Base-by-base conservation (phyloP, 2,113 vertebrate genomes). In the Naja naja region DNA sequence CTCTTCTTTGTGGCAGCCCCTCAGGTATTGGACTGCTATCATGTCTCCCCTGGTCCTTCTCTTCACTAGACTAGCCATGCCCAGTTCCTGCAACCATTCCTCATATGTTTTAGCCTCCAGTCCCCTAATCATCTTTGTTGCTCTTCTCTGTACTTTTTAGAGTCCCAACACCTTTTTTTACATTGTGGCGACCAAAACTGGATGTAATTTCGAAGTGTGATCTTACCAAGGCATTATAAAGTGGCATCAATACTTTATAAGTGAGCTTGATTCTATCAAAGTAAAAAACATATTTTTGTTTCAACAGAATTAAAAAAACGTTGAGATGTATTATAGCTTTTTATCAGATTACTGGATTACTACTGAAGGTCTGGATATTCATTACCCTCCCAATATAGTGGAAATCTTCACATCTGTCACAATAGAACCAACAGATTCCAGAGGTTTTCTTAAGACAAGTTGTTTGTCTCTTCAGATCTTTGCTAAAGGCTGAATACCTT, bases 281-380 rank as follows among this genome's bases (percentile, higher is more conserved):
- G 53, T 30, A 43, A 6, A 9, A 0, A 0, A 0, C 0, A 64
- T 0, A 0, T 9, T 12, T 45, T 27, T 53, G 85, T 0, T 47
- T 47, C 54, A 34, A 53, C 34, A 53, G 10, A 1, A 60, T 0
- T 0, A 10, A 52, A 34, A 11, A 0, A 93, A 7, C 2, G 20
- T 88, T 16, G 1, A 0, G 88, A 53, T 30, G 16, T 9, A 39
- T 43, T 3, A 5, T 53, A 4, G 0, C 14, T 53, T 89, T 27
- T 25, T 6, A 49, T 23, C 85, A 14, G 0, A 25, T 0, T 1
- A 8, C 16, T 27, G 39, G 81, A 74, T 25, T 88, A 7, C 5
- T 86, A 45, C 9, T 52, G 47, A 53, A 54, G 2, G 27, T 49
- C 10, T 34, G n/a, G 5, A 74, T 34, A 34, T 3, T 74, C 69